Conservation (phyloP, 2,113 vertebrate genomes). For the Coturnix japonica region DNA sequence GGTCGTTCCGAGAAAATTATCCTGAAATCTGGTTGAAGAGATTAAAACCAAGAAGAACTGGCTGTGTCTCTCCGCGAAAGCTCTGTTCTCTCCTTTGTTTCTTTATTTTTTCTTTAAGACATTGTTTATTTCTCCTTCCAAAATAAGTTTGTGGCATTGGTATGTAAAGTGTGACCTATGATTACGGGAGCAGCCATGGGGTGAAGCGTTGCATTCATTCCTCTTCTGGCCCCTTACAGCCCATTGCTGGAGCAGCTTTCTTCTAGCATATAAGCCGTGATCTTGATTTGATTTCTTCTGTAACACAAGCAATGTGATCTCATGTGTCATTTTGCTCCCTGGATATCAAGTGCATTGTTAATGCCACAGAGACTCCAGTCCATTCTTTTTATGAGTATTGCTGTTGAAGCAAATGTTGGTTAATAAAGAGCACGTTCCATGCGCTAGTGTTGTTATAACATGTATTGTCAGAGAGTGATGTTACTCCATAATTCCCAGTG, state of each 20-base stretch:
- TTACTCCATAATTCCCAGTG: not conserved
- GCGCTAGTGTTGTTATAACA: fast-evolving
- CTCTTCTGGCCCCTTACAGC: not conserved
- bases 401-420: not conserved
- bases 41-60: conserved; percentile 71
- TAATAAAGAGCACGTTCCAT: fast-evolving
- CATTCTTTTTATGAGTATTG: not conserved
- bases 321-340: fast-evolving
- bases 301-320: not conserved
- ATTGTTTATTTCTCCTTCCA: conserved; percentile 9
- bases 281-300: not conserved
- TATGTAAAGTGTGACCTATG: conserved; percentile 15
- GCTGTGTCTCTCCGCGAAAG: conserved; percentile 62
- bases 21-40: conserved; percentile 61
- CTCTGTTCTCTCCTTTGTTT: conserved; percentile 33
- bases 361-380: not conserved
- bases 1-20: conserved; percentile 48
- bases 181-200: not conserved
- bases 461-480: fast-evolving
- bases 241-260: not conserved
- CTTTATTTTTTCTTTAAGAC: not conserved
- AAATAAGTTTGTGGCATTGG: conserved; percentile 33
- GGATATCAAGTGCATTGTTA: not conserved
- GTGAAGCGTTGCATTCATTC: conserved; percentile 1
- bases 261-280: fast-evolving